A percentile compares a stretch with the other conserved stretches of the same genome.
phyloP scores from a whole-genome alignment of 2,888 invertebrate species.

The Drosophila cognata region DNA sequence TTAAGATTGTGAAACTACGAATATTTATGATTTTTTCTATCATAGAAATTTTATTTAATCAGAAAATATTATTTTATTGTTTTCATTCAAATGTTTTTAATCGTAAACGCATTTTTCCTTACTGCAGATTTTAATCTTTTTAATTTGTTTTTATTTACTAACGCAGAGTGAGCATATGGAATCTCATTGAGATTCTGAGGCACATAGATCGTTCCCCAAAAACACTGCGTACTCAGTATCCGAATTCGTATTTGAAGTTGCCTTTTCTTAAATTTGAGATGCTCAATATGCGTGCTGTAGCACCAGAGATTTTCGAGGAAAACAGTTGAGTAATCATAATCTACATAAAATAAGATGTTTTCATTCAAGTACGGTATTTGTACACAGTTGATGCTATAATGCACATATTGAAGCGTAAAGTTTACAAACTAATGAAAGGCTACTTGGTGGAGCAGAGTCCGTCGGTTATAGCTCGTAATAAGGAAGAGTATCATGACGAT shows the following conservation, averaged over 20 bases:
- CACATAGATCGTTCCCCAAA: conserved; percentile 76
- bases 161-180: conserved; percentile 78
- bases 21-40: not conserved
- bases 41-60: no score
- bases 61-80: not conserved
- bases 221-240: conserved; percentile 71
- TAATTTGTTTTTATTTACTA: not conserved
- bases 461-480: conserved; percentile 44
- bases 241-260: conserved; percentile 79
- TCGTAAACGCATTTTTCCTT: not conserved
- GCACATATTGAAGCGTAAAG: conserved; percentile 72
- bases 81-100: not conserved
- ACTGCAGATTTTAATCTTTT: not conserved
- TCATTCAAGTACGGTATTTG: no score
- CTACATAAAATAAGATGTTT: not conserved
- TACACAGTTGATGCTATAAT: conserved; percentile 73
- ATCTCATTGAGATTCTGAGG: conserved; percentile 79
- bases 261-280: conserved; percentile 83
- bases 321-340: conserved; percentile 67
- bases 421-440: conserved; percentile 71
- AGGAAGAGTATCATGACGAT: conserved; percentile 74
- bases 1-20: not conserved
- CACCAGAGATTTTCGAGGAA: conserved; percentile 81
- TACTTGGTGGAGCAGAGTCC: conserved; percentile 59
- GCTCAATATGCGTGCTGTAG: conserved; percentile 74